Base-by-base conservation (phyloP, 2,888 invertebrate species). In the Andrena trimmerana region DNA sequence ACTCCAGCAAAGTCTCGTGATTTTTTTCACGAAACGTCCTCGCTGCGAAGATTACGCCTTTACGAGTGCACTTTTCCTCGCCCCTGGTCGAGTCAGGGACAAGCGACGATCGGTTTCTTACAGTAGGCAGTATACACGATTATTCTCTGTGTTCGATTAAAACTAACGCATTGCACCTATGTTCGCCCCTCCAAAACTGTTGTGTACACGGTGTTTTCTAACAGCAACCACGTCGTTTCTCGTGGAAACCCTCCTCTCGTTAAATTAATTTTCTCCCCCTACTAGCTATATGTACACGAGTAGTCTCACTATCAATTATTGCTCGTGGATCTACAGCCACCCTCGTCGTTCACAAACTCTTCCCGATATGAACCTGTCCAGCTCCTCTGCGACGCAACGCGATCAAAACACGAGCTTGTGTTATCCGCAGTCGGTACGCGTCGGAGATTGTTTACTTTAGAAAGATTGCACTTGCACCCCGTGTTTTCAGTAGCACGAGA, bases 381-480 rank as follows among this genome's bases (percentile, higher is more conserved):
- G 42, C 42, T 16, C 13, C 13, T 42, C 1, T 16, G 16, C 67
- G 66, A 13, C 16, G 36, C 63, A n/a, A 27, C 8, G 7, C n/a
- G 52, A 24, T 27, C 54, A 24, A 24, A 20, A 54, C 54, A 3
- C 54, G 54, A 42, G 42, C 16, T 2, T 20, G 24, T 24, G 57
- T 24, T 57, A 13, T 3, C 24, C 27, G 57, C 4, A 8, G 57
- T 27, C 57, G 16, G 27, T 10, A 57, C 4, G 24, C 57, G 57
- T 16, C 20, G 59, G 54, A 67, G 42, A 69, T 48, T 48, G 66
- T 67, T 62, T 57, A 24, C 67, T 24, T n/a, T 36, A 54, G 59
- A 73, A 78, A 80, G 86, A 90, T 89, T 89, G 90, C 90, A 90
- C 89, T 90, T 89, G 78, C 76, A 86, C 67, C 77, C 81, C 83